These are phyloP conservation scores for Dinoponera quadriceps DNA, from an alignment of 1,140 invertebrate genomes.

Conservation along the genomic window DNA sequence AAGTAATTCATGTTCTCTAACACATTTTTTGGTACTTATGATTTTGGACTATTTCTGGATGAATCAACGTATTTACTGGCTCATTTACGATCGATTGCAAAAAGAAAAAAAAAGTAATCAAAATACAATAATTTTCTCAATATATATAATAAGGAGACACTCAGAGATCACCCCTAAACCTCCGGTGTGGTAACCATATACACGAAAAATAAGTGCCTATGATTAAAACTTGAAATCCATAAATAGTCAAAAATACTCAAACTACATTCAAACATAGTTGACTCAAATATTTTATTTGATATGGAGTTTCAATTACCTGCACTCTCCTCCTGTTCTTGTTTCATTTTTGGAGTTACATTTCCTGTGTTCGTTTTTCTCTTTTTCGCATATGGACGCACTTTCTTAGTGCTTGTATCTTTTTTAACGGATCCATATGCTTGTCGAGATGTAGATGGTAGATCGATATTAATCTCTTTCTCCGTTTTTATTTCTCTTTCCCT, in stretches of 20 bases:
- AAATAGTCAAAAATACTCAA: too few species aligned
- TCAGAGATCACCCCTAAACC: too few species aligned
- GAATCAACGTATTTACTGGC: too few species aligned
- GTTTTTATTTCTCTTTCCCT: not conserved
- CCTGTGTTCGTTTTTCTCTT: slow-evolving; percentile 45
- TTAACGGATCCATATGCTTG: slow-evolving; percentile 18
- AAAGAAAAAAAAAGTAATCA: too few species aligned
- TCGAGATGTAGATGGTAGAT: not conserved
- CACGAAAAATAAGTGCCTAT: too few species aligned
- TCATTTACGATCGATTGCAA: too few species aligned
- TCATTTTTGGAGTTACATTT: slow-evolving; percentile 39
- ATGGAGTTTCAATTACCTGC: slow-evolving; percentile 73
- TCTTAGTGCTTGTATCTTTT: slow-evolving; percentile 35
- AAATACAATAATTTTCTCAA: too few species aligned
- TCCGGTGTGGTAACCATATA: too few species aligned
- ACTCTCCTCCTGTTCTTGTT: slow-evolving; percentile 65
- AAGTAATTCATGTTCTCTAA: slow-evolving; percentile 4
- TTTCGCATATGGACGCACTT: slow-evolving; percentile 24
- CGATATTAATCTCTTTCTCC: not conserved
- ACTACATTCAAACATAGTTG: not conserved
- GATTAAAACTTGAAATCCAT: too few species aligned
- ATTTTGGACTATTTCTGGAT: not conserved
- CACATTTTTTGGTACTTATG: not conserved
- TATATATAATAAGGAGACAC: too few species aligned
- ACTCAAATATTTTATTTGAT: slow-evolving; percentile 66